phyloP scores from a whole-genome alignment of 1,140 invertebrate genomes.

The Amphibalanus amphitrite region DNA sequence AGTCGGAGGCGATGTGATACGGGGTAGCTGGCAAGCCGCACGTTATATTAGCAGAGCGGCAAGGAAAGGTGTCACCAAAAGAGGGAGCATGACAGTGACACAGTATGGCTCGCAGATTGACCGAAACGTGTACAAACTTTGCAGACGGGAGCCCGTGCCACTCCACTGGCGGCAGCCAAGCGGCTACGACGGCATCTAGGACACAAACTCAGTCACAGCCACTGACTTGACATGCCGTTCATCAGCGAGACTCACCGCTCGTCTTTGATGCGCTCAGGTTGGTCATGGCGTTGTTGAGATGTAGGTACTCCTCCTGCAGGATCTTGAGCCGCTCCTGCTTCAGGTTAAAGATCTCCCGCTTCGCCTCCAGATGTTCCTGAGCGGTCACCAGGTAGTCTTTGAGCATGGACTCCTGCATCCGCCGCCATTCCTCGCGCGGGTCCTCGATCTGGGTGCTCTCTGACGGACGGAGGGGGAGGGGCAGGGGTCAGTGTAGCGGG shows the following conservation, averaged over 20 bases:
- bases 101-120: too few species aligned
- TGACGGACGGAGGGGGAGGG: constrained; percentile 23
- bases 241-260: neutral
- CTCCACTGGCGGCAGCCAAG: too few species aligned
- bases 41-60: too few species aligned
- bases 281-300: constrained; percentile 44
- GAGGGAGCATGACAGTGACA: too few species aligned
- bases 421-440: constrained; percentile 85
- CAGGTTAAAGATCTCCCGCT: constrained; percentile 88
- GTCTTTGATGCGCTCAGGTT: neutral
- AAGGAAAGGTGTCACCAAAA: too few species aligned
- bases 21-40: too few species aligned
- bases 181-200: too few species aligned
- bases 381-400: constrained; percentile 87
- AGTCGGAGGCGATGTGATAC: too few species aligned
- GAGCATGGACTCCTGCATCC: constrained; percentile 88
- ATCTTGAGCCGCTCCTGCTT: constrained; percentile 81
- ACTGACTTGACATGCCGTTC: too few species aligned
- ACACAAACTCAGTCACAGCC: too few species aligned
- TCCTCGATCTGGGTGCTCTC: constrained; percentile 91
- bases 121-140: neutral
- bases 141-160: neutral
- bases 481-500: too few species aligned
- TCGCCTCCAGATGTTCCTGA: constrained; percentile 76
- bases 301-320: constrained; percentile 89